These are phyloP conservation scores for Platichthys stellatus DNA, from an alignment of 2,113 vertebrate species.

Conservation along the genomic window DNA sequence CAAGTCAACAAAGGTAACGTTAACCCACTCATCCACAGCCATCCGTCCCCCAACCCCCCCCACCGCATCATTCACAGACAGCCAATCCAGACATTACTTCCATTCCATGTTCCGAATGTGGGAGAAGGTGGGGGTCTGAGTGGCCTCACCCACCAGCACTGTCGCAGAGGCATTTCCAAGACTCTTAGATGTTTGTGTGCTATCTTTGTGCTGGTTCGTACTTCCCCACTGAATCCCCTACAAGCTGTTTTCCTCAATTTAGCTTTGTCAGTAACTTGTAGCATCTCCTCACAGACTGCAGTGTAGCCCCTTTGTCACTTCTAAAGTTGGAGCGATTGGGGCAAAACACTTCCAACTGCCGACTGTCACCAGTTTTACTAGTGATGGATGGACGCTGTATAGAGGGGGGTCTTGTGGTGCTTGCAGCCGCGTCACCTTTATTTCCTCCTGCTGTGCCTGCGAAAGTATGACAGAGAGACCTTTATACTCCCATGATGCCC, in stretches of 20 bases:
- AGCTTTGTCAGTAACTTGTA: slow-evolving; percentile 11
- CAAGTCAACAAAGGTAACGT: slow-evolving; percentile 83
- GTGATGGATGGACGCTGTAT: slow-evolving; percentile 1
- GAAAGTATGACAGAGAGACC: neutral
- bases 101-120: slow-evolving; percentile 41
- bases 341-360: neutral
- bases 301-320: neutral
- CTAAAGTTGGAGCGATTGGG: neutral
- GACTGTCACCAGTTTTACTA: neutral
- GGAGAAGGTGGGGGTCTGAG: slow-evolving; percentile 5
- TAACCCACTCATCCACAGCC: slow-evolving; percentile 57
- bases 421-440: neutral
- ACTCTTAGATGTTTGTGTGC: slow-evolving; percentile 38
- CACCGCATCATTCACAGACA: slow-evolving; percentile 39
- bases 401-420: neutral
- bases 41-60: slow-evolving; percentile 26
- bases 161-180: slow-evolving; percentile 33
- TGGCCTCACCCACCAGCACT: neutral
- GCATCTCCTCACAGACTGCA: too few relatives aligned
- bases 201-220: slow-evolving; percentile 20
- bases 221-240: neutral
- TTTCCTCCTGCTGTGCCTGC: slow-evolving; percentile 21
- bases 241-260: slow-evolving; percentile 20
- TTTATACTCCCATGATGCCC: neutral
- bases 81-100: slow-evolving; percentile 17